Percentiles rank a stretch among this genome's conserved stretches.
Conservation (phyloP, 2,113 vertebrate genomes). For the Candoia aspera region DNA sequence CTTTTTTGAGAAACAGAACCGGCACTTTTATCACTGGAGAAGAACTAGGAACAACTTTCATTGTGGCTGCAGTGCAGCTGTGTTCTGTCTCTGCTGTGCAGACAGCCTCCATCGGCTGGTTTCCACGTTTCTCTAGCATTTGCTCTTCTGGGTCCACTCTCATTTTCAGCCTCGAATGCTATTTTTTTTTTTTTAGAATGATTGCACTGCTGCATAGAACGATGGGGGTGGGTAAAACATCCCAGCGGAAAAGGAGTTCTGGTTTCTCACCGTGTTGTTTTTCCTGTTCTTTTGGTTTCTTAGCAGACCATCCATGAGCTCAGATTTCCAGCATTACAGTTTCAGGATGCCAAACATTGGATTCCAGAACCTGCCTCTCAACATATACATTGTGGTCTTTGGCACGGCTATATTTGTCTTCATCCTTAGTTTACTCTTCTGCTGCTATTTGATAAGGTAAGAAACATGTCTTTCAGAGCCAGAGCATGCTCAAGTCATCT, state of each 20-base stretch:
- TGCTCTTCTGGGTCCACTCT: not conserved
- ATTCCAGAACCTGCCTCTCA: conserved; percentile 99
- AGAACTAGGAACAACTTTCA: not conserved
- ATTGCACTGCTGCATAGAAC: not conserved
- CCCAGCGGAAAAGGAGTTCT: not conserved
- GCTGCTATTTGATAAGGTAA: conserved; percentile 99
- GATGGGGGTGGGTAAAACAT: no score
- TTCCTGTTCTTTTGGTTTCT: conserved; percentile 42
- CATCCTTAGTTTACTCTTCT: conserved; percentile 99
- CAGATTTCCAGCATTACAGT: conserved; percentile 91
- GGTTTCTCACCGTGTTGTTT: conserved; percentile 25
- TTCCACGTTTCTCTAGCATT: not conserved
- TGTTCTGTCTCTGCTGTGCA: not conserved
- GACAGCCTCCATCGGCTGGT: rapidly evolving
- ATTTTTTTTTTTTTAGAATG: not conserved
- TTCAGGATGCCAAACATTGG: conserved; percentile 99
- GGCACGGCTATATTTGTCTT: conserved; percentile 99
- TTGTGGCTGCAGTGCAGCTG: not conserved
- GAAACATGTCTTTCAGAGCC: not conserved
- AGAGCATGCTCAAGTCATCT: not conserved
- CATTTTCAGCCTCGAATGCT: not conserved
- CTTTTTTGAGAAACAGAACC: not conserved
- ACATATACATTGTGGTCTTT: conserved; percentile 99
- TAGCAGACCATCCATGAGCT: conserved; percentile 93
- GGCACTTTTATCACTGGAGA: no score